Evolutionary conservation across 1,140 invertebrate species (phyloP).

Genomic region (Nylanderia fulva): DNA sequence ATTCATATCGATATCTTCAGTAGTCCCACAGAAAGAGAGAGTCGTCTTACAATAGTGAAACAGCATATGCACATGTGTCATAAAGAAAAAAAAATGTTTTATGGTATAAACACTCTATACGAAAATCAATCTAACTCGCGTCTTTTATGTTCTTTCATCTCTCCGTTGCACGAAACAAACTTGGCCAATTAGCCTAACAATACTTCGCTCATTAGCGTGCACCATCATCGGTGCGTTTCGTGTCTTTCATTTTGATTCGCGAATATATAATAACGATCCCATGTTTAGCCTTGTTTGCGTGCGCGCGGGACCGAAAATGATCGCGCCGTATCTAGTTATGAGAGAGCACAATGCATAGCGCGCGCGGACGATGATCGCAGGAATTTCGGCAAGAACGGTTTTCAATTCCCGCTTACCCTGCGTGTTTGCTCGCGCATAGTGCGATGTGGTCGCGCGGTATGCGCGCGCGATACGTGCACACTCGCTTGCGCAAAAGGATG

Average conservation of each 20-base stretch:
- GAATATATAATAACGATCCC: conserved; percentile 9
- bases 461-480: not conserved
- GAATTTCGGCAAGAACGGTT: conserved; percentile 55
- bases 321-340: not conserved
- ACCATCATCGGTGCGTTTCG: not conserved
- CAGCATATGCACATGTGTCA: too few relatives aligned
- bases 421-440: conserved; percentile 26
- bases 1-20: too few relatives aligned
- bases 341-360: not conserved
- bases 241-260: not conserved
- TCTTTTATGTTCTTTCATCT: not conserved
- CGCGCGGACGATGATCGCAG: not conserved
- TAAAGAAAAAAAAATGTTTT: too few relatives aligned
- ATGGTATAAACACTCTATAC: too few relatives aligned
- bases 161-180: too few relatives aligned
- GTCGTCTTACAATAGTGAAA: too few relatives aligned
- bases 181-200: not conserved
- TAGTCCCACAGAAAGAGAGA: too few relatives aligned
- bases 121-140: too few relatives aligned
- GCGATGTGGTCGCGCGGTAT: conserved; percentile 42
- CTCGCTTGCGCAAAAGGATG: conserved; percentile 48
- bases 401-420: conserved; percentile 18
- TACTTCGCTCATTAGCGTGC: conserved; percentile 1
- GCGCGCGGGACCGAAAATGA: conserved; percentile 7
- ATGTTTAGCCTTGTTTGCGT: not conserved